Base-by-base conservation (phyloP, 2,797 vertebrate species). In the Podarcis lilfordi region DNA sequence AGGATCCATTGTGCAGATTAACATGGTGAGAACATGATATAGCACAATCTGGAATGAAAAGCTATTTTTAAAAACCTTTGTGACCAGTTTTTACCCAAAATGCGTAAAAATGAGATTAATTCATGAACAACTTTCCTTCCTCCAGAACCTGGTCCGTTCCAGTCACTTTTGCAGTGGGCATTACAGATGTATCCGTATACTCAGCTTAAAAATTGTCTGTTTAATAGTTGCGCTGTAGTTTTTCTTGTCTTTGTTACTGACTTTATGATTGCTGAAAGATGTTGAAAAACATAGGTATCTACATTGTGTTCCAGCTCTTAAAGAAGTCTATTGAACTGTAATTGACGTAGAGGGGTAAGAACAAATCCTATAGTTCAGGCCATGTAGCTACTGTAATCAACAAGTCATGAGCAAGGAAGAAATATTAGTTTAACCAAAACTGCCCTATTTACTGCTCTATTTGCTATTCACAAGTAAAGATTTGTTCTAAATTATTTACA, bases 141-240 rank as follows among this genome's bases (percentile, higher is more conserved):
- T 93, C 85, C 96, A 98, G 97, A 95, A 29, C 91, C 94, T 87
- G 87, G 93, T 94, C 93, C 96, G 85, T 98, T 97, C 89, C 88
- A 92, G 82, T 97, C 97, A n/a, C 1, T 97, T 90, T 94, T 88
- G 89, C 94, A 95, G 0, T 97, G 97, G 97, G 94, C 94, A 86
- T 68, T 96, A 82, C 75, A 94, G 59, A 91, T 97, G 97, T 98
- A 98, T 98, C 97, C 97, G 95, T 93, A 82, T 19, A 74, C 89
- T 87, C 84, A 17, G 45, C 15, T 91, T 64, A 8, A 55, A 66
- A 55, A 89, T 27, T 89, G 84, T 80, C 61, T 94, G 84, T 77
- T 84, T 76, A n/a, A 40, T 25, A 91, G 50, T 50, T 88, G 40
- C 40, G 88, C 15, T 5, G 85, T 92, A 85, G 1, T 91, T 88